phyloP scores from a whole-genome alignment of 2,113 vertebrate genomes.

The Apodemus speciosus region DNA sequence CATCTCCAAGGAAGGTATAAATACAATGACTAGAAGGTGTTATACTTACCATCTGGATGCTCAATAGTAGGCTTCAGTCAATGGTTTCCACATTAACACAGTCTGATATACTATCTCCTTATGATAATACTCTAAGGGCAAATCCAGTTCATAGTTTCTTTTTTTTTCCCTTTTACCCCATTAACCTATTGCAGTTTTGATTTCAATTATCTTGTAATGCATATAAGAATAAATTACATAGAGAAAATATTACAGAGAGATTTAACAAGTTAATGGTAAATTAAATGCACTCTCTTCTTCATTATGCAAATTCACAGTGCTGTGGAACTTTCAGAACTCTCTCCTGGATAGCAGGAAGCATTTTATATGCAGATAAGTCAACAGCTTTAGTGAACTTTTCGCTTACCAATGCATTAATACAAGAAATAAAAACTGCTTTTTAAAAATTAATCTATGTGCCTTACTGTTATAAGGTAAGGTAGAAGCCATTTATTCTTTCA shows the following conservation, averaged over 20 bases:
- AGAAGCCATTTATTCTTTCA: background rate
- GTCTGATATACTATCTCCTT: constrained; percentile 58
- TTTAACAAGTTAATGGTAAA: constrained; percentile 80
- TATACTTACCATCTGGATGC: constrained; percentile 62
- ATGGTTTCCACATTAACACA: constrained; percentile 38
- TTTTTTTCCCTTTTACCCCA: constrained; percentile 59
- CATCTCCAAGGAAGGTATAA: constrained; percentile 52
- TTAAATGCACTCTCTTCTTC: constrained; percentile 75
- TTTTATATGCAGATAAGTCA: constrained; percentile 78
- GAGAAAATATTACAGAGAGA: constrained; percentile 75
- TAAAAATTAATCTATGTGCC: background rate
- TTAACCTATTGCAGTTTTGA: constrained; percentile 79
- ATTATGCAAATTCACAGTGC: constrained; percentile 76
- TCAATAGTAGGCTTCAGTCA: constrained; percentile 49
- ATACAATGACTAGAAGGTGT: constrained; percentile 62
- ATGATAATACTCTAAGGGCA: constrained; percentile 72
- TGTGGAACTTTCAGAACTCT: constrained; percentile 72
- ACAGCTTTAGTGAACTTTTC: constrained; percentile 73
- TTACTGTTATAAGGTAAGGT: background rate
- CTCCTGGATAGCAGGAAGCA: constrained; percentile 67
- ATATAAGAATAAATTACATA: constrained; percentile 79
- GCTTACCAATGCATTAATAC: constrained; percentile 63
- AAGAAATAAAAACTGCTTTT: constrained; percentile 43
- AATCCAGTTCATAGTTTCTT: constrained; percentile 65
- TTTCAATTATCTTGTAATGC: constrained; percentile 78